These are phyloP conservation scores for Lithodes maja DNA, from an alignment of 2,888 invertebrate genomes.

Conservation along the genomic window DNA sequence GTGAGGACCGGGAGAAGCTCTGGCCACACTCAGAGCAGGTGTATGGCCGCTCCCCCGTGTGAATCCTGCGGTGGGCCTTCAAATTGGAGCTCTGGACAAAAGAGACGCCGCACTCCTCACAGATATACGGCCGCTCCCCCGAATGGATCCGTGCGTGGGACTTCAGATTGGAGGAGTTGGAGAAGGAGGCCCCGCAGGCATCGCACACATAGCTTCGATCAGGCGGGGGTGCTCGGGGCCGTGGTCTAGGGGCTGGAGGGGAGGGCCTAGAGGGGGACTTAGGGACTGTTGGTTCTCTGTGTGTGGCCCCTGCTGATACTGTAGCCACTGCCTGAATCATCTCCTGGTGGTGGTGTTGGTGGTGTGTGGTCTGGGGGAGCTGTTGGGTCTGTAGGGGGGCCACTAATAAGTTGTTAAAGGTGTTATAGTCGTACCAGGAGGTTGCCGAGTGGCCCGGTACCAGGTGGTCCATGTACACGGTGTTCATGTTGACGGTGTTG, in stretches of 20 bases:
- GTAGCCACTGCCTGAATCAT: constrained; percentile 12
- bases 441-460: constrained; percentile 43
- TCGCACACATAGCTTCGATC: constrained; percentile 59
- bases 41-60: constrained; percentile 69
- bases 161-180: constrained; percentile 70
- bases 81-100: constrained; percentile 70
- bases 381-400: constrained; percentile 48
- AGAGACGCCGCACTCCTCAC: constrained; percentile 67
- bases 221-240: constrained; percentile 40
- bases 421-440: constrained; percentile 58
- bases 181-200: constrained; percentile 68
- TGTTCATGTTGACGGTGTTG: constrained; percentile 53
- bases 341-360: constrained; percentile 51
- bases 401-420: constrained; percentile 59
- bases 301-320: not conserved
- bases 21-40: constrained; percentile 68
- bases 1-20: constrained; percentile 68
- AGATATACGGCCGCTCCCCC: constrained; percentile 68
- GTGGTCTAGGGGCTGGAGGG: constrained; percentile 30
- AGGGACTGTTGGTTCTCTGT: too few relatives aligned
- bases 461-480: constrained; percentile 66
- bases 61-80: constrained; percentile 68
- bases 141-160: constrained; percentile 68
- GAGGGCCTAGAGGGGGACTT: too few relatives aligned
- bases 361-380: not conserved